Conservation (phyloP, 2,797 vertebrate species). For the Hephaestus fuliginosus region DNA sequence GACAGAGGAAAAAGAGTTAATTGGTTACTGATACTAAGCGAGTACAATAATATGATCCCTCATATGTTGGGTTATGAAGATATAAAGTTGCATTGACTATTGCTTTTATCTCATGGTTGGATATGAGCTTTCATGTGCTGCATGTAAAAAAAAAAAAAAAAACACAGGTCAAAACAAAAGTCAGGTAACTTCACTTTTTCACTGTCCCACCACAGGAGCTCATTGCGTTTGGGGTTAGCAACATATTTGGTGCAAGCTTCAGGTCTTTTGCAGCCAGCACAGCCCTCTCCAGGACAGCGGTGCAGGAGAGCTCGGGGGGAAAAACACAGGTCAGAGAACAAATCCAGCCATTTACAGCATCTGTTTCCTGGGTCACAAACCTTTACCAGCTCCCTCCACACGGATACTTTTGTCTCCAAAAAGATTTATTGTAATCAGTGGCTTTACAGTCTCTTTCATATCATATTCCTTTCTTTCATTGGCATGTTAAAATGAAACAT, state of each 20-base stretch:
- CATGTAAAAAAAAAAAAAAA: neutral
- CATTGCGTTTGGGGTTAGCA: slow-evolving; percentile 93
- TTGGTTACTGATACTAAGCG: slow-evolving; percentile 23
- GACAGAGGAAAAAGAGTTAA: slow-evolving; percentile 7
- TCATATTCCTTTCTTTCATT: neutral
- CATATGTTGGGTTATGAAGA: slow-evolving; percentile 7
- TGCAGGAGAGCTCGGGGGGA: slow-evolving; percentile 96
- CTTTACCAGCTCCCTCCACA: neutral
- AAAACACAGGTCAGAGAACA: slow-evolving; percentile 91
- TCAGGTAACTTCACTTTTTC: neutral
- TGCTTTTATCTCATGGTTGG: neutral
- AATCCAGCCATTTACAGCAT: neutral
- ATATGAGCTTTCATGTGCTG: neutral
- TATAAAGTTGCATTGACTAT: slow-evolving; percentile 1
- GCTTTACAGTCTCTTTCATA: slow-evolving; percentile 2
- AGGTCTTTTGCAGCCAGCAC: slow-evolving; percentile 93
- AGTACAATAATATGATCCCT: neutral
- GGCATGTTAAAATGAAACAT: slow-evolving; percentile 35
- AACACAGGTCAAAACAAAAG: neutral
- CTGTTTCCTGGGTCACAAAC: neutral
- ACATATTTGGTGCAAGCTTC: slow-evolving; percentile 91
- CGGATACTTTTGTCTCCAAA: neutral
- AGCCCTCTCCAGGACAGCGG: slow-evolving; percentile 91
- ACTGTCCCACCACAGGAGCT: slow-evolving; percentile 86
- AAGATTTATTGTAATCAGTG: neutral